Conservation (phyloP, 1,140 invertebrate genomes). For the Euwallacea fornicatus region DNA sequence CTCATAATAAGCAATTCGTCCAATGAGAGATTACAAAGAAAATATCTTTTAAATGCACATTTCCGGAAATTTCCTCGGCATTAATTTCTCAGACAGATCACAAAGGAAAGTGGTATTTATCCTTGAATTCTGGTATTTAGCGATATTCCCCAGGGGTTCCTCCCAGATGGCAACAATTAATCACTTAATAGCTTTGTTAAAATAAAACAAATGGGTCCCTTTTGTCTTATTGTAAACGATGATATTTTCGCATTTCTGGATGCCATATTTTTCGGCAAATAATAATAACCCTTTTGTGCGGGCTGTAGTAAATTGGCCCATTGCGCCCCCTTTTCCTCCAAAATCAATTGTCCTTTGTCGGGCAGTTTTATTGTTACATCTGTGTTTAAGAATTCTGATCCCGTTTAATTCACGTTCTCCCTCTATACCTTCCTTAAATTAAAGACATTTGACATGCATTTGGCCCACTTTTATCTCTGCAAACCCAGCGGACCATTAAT, state of each 20-base stretch:
- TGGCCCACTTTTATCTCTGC: too few relatives aligned
- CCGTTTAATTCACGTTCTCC: too few relatives aligned
- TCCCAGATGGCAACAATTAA: constrained; percentile 20
- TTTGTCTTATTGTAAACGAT: constrained; percentile 17
- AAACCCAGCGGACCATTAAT: too few relatives aligned
- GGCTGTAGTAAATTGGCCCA: not conserved
- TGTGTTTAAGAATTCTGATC: too few relatives aligned
- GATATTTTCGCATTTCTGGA: constrained; percentile 14
- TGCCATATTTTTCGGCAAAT: not conserved
- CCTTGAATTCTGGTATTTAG: constrained; percentile 15
- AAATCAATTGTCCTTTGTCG: too few relatives aligned
- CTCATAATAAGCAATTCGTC: too few relatives aligned
- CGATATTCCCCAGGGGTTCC: constrained; percentile 16
- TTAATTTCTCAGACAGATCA: constrained; percentile 13
- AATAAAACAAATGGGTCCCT: constrained; percentile 22
- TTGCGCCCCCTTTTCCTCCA: too few relatives aligned
- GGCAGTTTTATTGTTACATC: too few relatives aligned
- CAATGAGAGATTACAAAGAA: not conserved
- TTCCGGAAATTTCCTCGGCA: constrained; percentile 9
- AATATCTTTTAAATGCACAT: constrained; percentile 9
- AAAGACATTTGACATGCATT: too few relatives aligned
- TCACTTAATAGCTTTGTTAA: constrained; percentile 25
- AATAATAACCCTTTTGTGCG: constrained; percentile 2
- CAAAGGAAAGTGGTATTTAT: constrained; percentile 16
- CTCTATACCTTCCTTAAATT: too few relatives aligned